Evolutionary conservation across 2,888 invertebrate species (phyloP).

Genomic region (Acronicta alni): DNA sequence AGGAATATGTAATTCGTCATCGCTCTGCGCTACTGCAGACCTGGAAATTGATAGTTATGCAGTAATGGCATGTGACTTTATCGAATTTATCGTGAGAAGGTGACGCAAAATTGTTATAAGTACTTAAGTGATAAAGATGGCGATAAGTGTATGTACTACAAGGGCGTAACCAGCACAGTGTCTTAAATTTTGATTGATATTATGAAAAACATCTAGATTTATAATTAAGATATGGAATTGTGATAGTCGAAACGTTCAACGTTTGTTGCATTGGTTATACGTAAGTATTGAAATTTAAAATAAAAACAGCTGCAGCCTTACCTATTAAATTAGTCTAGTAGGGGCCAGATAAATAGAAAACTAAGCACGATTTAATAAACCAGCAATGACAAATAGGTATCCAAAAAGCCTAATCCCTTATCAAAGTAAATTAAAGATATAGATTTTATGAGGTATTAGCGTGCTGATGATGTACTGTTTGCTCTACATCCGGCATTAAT

Average conservation of each 20-base stretch:
- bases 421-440: not conserved
- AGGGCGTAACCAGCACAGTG: conserved; percentile 72
- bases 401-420: not conserved
- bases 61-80: conserved; percentile 73
- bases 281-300: too few relatives aligned
- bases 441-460: not conserved
- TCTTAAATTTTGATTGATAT: conserved; percentile 56
- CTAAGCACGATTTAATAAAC: too few relatives aligned
- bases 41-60: conserved; percentile 61
- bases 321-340: not conserved
- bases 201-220: conserved; percentile 42
- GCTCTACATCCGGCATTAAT: not conserved
- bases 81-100: conserved; percentile 77
- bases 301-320: too few relatives aligned
- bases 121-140: conserved; percentile 80
- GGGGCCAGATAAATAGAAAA: too few relatives aligned
- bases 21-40: conserved; percentile 69
- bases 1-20: conserved; percentile 77
- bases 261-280: conserved; percentile 3
- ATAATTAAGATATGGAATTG: conserved; percentile 23
- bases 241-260: not conserved
- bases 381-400: not conserved
- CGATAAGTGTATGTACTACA: conserved; percentile 74
- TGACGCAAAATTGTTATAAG: conserved; percentile 81
- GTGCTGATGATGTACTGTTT: not conserved